Evolutionary conservation across 1,140 invertebrate species (phyloP), one percentile per base, ranked within the genome.

Genomic region (Drosophila jambulina): DNA sequence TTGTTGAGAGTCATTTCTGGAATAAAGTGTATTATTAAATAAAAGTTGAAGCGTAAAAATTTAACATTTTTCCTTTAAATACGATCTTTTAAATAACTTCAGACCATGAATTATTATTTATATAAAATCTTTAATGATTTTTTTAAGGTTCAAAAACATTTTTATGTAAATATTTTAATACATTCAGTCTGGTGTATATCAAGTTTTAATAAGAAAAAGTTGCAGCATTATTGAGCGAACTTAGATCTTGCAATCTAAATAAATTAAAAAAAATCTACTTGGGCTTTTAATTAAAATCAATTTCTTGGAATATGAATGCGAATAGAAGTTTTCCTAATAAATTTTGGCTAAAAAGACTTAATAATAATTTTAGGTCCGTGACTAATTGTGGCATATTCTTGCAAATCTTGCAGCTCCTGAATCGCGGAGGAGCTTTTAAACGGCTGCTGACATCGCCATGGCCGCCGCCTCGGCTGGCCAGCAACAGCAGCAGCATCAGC

Each of bases 391-490:
- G 12, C 34, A 8, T 45, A 21, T 25, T 13, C 53, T 54, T 80
- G 29, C 9, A 17, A n/a, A 29, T 17, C 3, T 88, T 82, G 34
- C 78, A 88, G 86, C 54, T 76, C 70, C 69, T 80, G 71, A 86
- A 63, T 65, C 43, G 36, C 70, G 49, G 53, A 80, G 65, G 60
- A 49, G 71, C 67, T 82, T 34, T 21, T 86, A 68, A 68, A 87
- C 59, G 74, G 82, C 82, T 65, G 75, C 79, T 87, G 68, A 76
- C 76, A 82, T 61, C 83, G 80, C 74, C 60, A 92, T 92, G 91
- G 91, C 91, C 67, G 91, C 91, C 57, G 75, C 91, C 61, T 92
- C 91, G 64, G 91, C 91, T 80, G 91, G 91, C 43, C 91, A 84
- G 74, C 83, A 91, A 57, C 90, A 84, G 76, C 74, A 87, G 46